Conservation (phyloP, 2,888 invertebrate species). For the Adelphocoris suturalis region DNA sequence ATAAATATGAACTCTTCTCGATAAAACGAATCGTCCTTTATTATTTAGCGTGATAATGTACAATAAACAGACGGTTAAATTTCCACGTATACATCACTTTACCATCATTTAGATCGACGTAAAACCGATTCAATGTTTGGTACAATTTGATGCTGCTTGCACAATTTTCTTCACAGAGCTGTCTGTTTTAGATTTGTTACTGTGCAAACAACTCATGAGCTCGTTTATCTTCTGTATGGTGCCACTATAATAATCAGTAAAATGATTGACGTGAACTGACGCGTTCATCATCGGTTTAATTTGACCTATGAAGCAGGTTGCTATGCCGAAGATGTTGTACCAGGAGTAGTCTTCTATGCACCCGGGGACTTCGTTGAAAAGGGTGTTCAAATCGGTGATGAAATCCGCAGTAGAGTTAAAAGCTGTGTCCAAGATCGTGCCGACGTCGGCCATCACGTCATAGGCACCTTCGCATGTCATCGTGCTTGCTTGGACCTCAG, state of each 20-base stretch:
- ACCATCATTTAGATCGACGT: too few relatives aligned
- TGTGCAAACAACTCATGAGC: slow-evolving; percentile 3
- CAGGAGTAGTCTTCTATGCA: slow-evolving; percentile 18
- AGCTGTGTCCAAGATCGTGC: neutral
- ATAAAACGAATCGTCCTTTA: too few relatives aligned
- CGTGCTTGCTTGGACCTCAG: neutral
- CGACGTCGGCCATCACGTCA: neutral
- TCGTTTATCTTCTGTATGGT: neutral
- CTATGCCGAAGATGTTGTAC: neutral
- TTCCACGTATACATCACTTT: too few relatives aligned
- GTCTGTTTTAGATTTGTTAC: neutral
- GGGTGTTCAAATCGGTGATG: slow-evolving; percentile 38
- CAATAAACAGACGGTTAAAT: too few relatives aligned
- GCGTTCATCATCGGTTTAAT: neutral
- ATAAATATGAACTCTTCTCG: too few relatives aligned
- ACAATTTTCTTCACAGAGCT: neutral
- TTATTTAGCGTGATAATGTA: too few relatives aligned
- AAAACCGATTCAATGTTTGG: too few relatives aligned
- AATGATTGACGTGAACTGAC: neutral
- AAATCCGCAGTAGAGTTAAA: neutral
- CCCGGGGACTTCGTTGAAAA: slow-evolving; percentile 23
- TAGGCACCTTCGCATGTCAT: neutral
- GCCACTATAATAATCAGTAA: slow-evolving; percentile 9
- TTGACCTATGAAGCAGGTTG: neutral
- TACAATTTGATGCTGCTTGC: neutral